Percentiles rank a stretch among this genome's conserved stretches.
Conservation (phyloP, 2,888 invertebrate genomes). For the Homarus gammarus region DNA sequence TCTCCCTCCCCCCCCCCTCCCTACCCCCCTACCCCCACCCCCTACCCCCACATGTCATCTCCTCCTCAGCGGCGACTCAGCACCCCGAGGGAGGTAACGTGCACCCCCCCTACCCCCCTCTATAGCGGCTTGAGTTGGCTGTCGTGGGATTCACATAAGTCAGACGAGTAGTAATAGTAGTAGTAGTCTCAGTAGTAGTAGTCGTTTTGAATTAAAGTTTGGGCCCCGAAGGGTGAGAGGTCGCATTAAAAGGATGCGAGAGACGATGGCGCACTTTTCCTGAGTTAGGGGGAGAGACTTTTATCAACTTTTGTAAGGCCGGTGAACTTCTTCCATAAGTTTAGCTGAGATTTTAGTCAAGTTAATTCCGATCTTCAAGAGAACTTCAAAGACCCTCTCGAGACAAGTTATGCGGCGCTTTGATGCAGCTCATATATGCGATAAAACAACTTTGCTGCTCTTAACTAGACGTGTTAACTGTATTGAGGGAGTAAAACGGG, state of each 20-base stretch:
- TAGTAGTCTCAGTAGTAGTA: no score
- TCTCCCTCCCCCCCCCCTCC: no score
- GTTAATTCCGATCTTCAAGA: constrained; percentile 29
- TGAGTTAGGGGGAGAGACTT: background rate
- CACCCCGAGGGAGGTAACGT: no score
- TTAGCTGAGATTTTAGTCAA: constrained; percentile 23
- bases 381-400: constrained; percentile 12
- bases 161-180: no score
- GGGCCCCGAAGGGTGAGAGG: no score
- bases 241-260: background rate
- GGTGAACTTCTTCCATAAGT: constrained; percentile 19
- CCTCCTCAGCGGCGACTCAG: no score
- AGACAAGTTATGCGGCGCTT: background rate
- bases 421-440: constrained; percentile 4
- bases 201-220: no score
- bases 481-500: background rate
- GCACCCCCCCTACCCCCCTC: no score
- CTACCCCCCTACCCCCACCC: no score
- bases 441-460: background rate
- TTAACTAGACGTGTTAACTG: background rate
- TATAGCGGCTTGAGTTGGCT: no score
- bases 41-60: no score
- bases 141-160: no score
- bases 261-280: background rate
- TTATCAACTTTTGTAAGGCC: constrained; percentile 7